phyloP scores from a whole-genome alignment of 2,888 invertebrate species.

The Limnephilus rhombicus region DNA sequence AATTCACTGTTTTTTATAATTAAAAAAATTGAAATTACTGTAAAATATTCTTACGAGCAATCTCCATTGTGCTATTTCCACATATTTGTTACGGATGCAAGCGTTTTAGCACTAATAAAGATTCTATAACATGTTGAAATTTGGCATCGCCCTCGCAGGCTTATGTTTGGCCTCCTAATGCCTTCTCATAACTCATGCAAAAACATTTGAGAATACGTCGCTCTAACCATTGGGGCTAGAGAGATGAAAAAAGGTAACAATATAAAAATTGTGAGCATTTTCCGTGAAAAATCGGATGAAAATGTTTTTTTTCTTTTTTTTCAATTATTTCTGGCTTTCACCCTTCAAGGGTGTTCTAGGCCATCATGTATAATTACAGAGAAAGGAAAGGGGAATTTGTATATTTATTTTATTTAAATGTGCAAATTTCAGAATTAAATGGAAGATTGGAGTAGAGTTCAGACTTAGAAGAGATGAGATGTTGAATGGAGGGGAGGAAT shows the following conservation, averaged over 20 bases:
- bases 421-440: too few species aligned
- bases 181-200: neutral
- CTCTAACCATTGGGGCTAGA: neutral
- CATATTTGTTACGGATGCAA: constrained; percentile 15
- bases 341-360: too few species aligned
- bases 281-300: too few species aligned
- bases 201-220: neutral
- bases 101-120: neutral
- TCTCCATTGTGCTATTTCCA: neutral
- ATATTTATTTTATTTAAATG: too few species aligned
- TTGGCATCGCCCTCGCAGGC: neutral
- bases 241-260: neutral
- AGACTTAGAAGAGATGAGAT: too few species aligned
- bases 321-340: too few species aligned
- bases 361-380: too few species aligned
- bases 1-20: too few species aligned
- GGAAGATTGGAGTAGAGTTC: too few species aligned
- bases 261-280: neutral
- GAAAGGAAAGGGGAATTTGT: too few species aligned
- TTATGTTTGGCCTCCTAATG: constrained; percentile 30
- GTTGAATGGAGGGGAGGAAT: too few species aligned
- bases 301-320: too few species aligned
- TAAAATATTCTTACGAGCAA: neutral
- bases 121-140: constrained; percentile 12
- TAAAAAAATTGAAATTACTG: neutral